Conservation (phyloP, 2,888 invertebrate genomes). For the Andrena camellia region DNA sequence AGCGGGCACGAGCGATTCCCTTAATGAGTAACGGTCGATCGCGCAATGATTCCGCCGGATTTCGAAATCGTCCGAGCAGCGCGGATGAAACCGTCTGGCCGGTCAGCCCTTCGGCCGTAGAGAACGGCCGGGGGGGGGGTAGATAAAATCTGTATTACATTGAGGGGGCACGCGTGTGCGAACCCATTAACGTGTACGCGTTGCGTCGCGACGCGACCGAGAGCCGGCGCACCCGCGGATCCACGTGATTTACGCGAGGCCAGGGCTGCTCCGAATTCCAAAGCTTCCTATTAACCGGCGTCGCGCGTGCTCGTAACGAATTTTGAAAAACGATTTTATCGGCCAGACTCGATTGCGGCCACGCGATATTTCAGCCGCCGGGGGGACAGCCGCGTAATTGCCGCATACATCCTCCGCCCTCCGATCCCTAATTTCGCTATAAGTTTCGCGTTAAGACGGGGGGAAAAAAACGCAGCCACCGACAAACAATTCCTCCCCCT, state of each 20-base stretch:
- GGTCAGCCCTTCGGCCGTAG: constrained; percentile 46
- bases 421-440: constrained; percentile 44
- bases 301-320: constrained; percentile 40
- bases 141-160: constrained; percentile 81
- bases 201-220: constrained; percentile 42
- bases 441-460: constrained; percentile 45
- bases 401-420: constrained; percentile 31
- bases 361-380: constrained; percentile 37
- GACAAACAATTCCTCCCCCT: constrained; percentile 22
- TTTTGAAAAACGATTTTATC: constrained; percentile 68
- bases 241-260: constrained; percentile 66
- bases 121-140: constrained; percentile 59
- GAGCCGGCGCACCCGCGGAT: constrained; percentile 19
- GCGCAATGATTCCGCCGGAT: constrained; percentile 63
- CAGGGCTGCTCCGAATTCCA: constrained; percentile 52
- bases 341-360: constrained; percentile 30
- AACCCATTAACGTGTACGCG: constrained; percentile 76
- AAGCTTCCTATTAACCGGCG: constrained; percentile 51
- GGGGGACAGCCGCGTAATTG: constrained; percentile 52
- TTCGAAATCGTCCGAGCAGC: constrained; percentile 62
- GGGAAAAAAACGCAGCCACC: neutral
- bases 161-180: constrained; percentile 75
- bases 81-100: constrained; percentile 73
- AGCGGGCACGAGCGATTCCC: constrained; percentile 44
- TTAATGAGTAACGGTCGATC: constrained; percentile 59